A percentile compares a stretch with the other conserved stretches of the same genome.
Conservation (phyloP, 2,113 vertebrate genomes). For the Oryzias celebensis region DNA sequence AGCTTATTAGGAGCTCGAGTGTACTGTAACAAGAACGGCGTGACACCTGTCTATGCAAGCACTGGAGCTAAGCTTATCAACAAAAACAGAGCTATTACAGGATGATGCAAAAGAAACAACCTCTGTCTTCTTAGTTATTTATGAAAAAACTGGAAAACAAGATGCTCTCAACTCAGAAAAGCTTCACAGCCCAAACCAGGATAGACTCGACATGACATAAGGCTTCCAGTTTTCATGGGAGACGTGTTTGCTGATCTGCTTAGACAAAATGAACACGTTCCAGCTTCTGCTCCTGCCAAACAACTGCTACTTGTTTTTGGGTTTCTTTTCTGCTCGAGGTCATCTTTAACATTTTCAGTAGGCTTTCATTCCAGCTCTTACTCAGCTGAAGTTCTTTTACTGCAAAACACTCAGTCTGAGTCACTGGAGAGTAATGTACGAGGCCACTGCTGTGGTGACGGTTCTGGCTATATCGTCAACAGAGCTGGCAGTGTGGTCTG, state of each 20-base stretch:
- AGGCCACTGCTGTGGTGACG: conserved; percentile 41
- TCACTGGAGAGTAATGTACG: conserved; percentile 46
- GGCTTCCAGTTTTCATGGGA: conserved; percentile 20
- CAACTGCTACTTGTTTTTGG: conserved; percentile 43
- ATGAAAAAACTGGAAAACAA: conserved; percentile 9
- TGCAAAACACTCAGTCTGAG: conserved; percentile 32
- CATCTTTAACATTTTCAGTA: conserved; percentile 22
- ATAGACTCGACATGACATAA: conserved; percentile 18
- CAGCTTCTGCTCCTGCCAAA: conserved; percentile 34
- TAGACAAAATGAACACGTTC: conserved; percentile 22
- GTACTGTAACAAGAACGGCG: conserved; percentile 4
- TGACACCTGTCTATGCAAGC: conserved; percentile 40
- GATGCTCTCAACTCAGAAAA: neutral
- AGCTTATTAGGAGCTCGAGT: conserved; percentile 46
- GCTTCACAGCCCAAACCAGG: neutral
- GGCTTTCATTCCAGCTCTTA: conserved; percentile 34
- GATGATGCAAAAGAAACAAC: conserved; percentile 3
- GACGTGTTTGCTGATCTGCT: conserved; percentile 37
- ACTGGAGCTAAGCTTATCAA: conserved; percentile 18
- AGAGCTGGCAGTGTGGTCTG: conserved; percentile 40
- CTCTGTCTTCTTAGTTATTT: conserved; percentile 24
- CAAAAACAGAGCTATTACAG: conserved; percentile 21
- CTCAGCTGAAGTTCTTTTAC: conserved; percentile 38
- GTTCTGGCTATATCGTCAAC: conserved; percentile 47
- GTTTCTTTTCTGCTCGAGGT: conserved; percentile 19